phyloP scores from a whole-genome alignment of 2,888 invertebrate species.

The Gonocerus acuteangulatus region DNA sequence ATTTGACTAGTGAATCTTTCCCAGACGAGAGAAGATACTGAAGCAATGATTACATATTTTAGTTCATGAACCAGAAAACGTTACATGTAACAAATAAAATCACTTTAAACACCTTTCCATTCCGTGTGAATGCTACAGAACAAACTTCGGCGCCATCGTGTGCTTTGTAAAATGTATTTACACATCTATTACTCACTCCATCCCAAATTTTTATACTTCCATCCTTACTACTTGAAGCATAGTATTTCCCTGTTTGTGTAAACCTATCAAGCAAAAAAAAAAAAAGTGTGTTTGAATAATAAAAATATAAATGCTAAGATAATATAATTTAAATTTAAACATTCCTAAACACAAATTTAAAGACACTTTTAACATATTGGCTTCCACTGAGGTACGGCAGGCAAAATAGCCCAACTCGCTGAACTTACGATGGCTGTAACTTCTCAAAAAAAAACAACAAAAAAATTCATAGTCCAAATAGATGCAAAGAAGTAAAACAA shows the following conservation, averaged over 20 bases:
- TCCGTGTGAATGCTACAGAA: slow-evolving; percentile 86
- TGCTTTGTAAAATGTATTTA: slow-evolving; percentile 87
- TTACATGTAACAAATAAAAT: too few species aligned
- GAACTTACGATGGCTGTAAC: too few species aligned
- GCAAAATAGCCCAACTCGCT: too few species aligned
- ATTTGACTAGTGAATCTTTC: slow-evolving; percentile 90
- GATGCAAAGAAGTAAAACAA: too few species aligned
- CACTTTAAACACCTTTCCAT: slow-evolving; percentile 81
- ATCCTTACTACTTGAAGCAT: slow-evolving; percentile 83
- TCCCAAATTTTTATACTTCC: slow-evolving; percentile 96
- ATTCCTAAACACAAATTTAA: too few species aligned
- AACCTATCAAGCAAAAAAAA: slow-evolving; percentile 47
- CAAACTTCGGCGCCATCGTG: slow-evolving; percentile 93
- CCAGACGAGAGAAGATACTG: slow-evolving; percentile 92
- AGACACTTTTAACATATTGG: too few species aligned
- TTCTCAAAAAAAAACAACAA: too few species aligned
- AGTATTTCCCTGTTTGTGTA: slow-evolving; percentile 62
- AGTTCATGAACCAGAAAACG: neutral
- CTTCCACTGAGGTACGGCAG: too few species aligned
- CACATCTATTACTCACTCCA: slow-evolving; percentile 83
- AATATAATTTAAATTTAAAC: neutral
- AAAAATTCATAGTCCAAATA: too few species aligned
- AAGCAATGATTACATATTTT: slow-evolving; percentile 39
- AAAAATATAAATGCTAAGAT: too few species aligned
- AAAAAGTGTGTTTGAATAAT: slow-evolving; percentile 21